Conservation (phyloP, 2,888 invertebrate species). For the Celastrina argiolus region DNA sequence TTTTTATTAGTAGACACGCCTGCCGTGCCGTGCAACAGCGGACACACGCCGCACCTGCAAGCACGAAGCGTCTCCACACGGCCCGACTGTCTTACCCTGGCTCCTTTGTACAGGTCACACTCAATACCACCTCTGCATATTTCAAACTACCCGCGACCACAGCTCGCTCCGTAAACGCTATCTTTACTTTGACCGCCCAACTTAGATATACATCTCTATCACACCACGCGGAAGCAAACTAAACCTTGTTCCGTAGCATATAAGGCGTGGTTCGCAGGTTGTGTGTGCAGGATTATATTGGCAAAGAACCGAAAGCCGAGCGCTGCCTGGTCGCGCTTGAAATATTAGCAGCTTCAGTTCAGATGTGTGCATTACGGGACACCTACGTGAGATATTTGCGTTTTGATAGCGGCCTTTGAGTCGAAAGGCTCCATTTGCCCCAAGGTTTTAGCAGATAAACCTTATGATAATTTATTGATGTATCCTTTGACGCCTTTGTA, state of each 20-base stretch:
- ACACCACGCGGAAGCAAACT: slow-evolving; percentile 30
- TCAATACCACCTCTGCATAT: slow-evolving; percentile 74
- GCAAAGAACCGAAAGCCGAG: slow-evolving; percentile 58
- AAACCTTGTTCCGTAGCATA: slow-evolving; percentile 34
- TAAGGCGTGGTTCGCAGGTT: slow-evolving; percentile 24
- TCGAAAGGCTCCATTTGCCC: slow-evolving; percentile 35
- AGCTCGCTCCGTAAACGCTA: slow-evolving; percentile 66
- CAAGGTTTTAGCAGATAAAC: slow-evolving; percentile 31
- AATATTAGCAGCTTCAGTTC: slow-evolving; percentile 68
- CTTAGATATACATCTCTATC: slow-evolving; percentile 33
- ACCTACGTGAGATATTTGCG: slow-evolving; percentile 62
- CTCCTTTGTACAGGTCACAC: slow-evolving; percentile 65
- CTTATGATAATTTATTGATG: slow-evolving; percentile 24
- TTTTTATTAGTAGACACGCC: not conserved
- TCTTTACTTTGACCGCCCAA: slow-evolving; percentile 56
- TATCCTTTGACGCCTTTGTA: not conserved
- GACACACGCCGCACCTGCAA: slow-evolving; percentile 45
- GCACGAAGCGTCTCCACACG: slow-evolving; percentile 55
- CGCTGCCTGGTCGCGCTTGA: slow-evolving; percentile 66
- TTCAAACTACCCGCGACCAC: slow-evolving; percentile 66
- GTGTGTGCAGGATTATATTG: slow-evolving; percentile 33
- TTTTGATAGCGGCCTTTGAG: slow-evolving; percentile 65
- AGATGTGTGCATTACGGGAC: slow-evolving; percentile 66
- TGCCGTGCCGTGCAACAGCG: slow-evolving; percentile 37
- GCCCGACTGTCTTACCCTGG: slow-evolving; percentile 57